Percentiles rank a stretch among this genome's conserved stretches.
Evolutionary conservation across 1,140 invertebrate genomes (phyloP).

Genomic region (Aricia agestis): DNA sequence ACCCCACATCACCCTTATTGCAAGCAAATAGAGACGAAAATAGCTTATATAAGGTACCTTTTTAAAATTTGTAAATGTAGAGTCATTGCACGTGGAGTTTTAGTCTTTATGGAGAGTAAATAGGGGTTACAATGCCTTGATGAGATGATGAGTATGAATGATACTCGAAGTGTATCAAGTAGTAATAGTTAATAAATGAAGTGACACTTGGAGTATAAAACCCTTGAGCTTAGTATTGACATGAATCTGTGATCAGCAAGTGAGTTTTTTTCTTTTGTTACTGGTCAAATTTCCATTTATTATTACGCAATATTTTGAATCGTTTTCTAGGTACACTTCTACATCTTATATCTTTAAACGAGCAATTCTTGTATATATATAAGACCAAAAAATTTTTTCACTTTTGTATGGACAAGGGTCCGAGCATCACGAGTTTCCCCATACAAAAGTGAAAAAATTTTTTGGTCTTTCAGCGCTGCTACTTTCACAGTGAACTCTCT

Average conservation of each 20-base stretch:
- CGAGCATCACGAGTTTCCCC: no score
- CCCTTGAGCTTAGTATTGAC: not conserved
- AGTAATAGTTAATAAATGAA: slow-evolving; percentile 8
- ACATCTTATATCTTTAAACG: no score
- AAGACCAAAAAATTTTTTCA: no score
- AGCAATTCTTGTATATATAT: no score
- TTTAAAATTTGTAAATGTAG: not conserved
- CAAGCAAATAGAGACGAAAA: not conserved
- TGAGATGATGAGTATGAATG: not conserved
- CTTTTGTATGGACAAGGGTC: no score
- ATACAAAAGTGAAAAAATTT: no score
- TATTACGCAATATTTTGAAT: no score
- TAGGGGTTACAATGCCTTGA: not conserved
- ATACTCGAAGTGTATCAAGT: not conserved
- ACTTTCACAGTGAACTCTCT: no score
- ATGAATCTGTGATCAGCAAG: not conserved
- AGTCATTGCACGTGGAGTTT: not conserved
- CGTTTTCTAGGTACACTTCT: no score
- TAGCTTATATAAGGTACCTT: not conserved
- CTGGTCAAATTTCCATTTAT: no score
- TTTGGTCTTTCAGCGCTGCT: no score
- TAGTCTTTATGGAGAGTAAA: not conserved
- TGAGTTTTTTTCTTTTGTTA: not conserved
- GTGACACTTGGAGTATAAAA: not conserved
- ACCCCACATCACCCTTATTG: not conserved